A percentile compares a stretch with the other conserved stretches of the same genome.
Conservation (phyloP, 2,113 vertebrate species). For the Daubentonia madagascariensis region DNA sequence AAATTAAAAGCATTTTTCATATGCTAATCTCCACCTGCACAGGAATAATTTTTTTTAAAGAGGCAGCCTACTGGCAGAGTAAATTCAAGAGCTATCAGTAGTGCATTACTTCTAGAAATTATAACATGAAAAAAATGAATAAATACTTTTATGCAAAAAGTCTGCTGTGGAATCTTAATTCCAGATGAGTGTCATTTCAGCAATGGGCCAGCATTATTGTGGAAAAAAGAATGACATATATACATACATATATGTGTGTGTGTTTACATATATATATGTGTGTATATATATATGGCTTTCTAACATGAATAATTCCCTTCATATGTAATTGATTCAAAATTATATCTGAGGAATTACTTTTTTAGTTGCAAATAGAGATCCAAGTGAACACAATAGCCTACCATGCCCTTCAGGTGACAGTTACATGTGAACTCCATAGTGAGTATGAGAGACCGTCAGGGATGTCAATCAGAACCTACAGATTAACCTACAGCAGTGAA, state of each 20-base stretch:
- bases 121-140: conserved; percentile 65
- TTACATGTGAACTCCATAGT: conserved; percentile 66
- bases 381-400: conserved; percentile 54
- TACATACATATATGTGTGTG: background rate
- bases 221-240: background rate
- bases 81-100: conserved; percentile 72
- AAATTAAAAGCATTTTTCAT: conserved; percentile 83
- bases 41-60: conserved; percentile 49
- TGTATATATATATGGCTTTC: background rate
- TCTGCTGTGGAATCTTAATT: conserved; percentile 71
- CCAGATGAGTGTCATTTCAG: conserved; percentile 71
- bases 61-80: conserved; percentile 23
- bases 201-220: conserved; percentile 70
- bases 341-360: conserved; percentile 75
- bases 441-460: conserved; percentile 64
- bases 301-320: background rate
- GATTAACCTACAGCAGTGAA: conserved; percentile 85
- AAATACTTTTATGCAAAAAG: conserved; percentile 49
- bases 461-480: conserved; percentile 72
- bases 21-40: conserved; percentile 76
- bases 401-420: conserved; percentile 71
- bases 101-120: conserved; percentile 75
- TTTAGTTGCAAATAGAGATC: conserved; percentile 75
- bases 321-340: conserved; percentile 53
- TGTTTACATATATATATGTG: accelerated